phyloP scores from a whole-genome alignment of 2,797 vertebrate genomes.

The Vespertilio murinus region DNA sequence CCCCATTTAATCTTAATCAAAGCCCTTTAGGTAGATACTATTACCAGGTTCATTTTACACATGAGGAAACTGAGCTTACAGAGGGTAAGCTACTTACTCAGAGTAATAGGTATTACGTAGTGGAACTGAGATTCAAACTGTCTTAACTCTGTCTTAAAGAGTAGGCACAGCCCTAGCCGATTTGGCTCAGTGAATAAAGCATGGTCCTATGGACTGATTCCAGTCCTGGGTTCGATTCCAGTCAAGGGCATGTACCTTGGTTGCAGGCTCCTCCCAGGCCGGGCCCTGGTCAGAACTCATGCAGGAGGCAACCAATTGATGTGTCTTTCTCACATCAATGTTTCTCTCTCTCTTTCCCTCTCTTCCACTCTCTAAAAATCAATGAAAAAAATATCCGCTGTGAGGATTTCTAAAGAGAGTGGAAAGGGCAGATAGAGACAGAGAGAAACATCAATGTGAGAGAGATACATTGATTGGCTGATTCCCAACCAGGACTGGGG shows the following conservation, averaged over 20 bases:
- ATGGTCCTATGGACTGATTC: background rate
- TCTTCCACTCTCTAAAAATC: too few relatives aligned
- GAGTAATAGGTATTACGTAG: background rate
- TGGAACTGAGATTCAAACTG: background rate
- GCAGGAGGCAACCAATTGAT: background rate
- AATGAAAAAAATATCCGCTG: too few relatives aligned
- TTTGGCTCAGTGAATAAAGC: background rate
- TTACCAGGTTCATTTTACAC: slow-evolving; percentile 8
- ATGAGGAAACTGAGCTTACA: background rate
- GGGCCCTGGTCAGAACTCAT: background rate
- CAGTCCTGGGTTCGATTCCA: background rate
- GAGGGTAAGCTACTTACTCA: background rate
- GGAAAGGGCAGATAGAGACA: too few relatives aligned
- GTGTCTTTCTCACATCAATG: background rate
- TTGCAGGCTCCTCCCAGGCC: background rate
- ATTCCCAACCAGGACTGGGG: too few relatives aligned
- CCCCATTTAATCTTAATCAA: background rate
- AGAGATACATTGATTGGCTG: too few relatives aligned
- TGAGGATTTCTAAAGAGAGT: background rate
- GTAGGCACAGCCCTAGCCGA: background rate
- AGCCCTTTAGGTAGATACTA: background rate
- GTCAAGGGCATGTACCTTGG: background rate
- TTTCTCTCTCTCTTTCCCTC: too few relatives aligned
- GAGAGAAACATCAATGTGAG: too few relatives aligned
- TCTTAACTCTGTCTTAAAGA: background rate